Conservation (phyloP, 1,140 invertebrate genomes). For the Melipona quadrifasciata region DNA sequence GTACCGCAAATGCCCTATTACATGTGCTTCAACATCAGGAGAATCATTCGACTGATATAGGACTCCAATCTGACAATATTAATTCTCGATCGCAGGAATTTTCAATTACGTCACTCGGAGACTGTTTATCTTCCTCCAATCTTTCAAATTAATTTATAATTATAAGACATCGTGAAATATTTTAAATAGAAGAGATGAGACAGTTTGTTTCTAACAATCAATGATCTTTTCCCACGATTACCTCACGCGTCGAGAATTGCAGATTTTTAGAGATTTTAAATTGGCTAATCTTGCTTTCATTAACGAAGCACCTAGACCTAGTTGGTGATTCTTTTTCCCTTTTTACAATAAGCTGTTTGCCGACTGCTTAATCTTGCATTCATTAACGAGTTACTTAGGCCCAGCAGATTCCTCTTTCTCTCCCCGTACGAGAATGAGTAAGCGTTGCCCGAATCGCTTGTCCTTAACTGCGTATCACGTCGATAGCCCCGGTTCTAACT, state of each 20-base stretch:
- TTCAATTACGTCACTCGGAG: not conserved
- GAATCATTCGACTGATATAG: not conserved
- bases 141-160: not conserved
- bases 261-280: no score
- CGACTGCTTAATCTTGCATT: not conserved
- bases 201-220: no score
- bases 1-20: not conserved
- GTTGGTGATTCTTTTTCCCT: no score
- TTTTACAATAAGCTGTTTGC: not conserved
- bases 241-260: no score
- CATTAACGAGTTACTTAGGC: not conserved
- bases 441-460: slow-evolving; percentile 49
- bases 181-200: not conserved
- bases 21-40: not conserved
- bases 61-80: not conserved
- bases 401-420: slow-evolving; percentile 25
- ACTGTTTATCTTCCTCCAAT: not conserved
- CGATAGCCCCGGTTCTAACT: slow-evolving; percentile 28
- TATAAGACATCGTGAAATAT: not conserved
- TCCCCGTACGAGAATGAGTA: slow-evolving; percentile 36
- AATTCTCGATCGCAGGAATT: not conserved
- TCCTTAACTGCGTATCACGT: slow-evolving; percentile 57
- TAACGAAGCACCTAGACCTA: no score
- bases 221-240: no score
- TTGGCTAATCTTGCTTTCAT: no score